Conservation (phyloP, 1,140 invertebrate species). For the Zaprionus ornatus region DNA sequence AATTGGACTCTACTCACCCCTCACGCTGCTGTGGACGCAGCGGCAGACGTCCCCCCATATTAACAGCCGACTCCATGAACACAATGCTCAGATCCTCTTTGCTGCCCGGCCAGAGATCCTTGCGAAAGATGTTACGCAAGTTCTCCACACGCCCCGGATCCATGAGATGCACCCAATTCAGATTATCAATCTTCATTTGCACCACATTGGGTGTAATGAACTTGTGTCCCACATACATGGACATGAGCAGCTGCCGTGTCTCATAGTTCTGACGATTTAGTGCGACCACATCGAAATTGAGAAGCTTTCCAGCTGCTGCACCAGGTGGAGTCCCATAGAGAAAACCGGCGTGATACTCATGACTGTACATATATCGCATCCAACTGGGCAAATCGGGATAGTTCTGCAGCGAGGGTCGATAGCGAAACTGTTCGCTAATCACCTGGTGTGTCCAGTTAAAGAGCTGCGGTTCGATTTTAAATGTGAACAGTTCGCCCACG, state of each 20-base stretch:
- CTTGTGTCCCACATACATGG: constrained; percentile 88
- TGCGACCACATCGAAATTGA: constrained; percentile 90
- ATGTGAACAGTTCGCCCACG: constrained; percentile 88
- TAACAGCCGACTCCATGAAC: constrained; percentile 92
- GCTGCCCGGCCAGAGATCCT: constrained; percentile 87
- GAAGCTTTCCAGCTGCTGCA: constrained; percentile 84
- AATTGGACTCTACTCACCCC: constrained; percentile 86
- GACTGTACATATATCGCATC: constrained; percentile 92
- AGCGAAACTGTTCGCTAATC: constrained; percentile 81
- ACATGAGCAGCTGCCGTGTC: constrained; percentile 87
- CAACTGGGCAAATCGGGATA: constrained; percentile 92
- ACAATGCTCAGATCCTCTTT: constrained; percentile 90
- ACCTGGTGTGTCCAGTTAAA: constrained; percentile 89
- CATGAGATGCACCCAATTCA: constrained; percentile 86
- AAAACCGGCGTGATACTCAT: constrained; percentile 89
- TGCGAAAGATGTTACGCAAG: constrained; percentile 90
- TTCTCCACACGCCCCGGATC: constrained; percentile 86
- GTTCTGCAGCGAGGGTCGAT: constrained; percentile 67
- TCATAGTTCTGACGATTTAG: constrained; percentile 91
- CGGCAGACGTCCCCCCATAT: constrained; percentile 92
- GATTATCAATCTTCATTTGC: constrained; percentile 94
- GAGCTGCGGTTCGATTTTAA: constrained; percentile 86
- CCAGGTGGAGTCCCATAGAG: constrained; percentile 91
- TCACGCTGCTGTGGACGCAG: constrained; percentile 92
- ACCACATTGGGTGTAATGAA: constrained; percentile 90